These are phyloP conservation scores for Eulemur rufifrons DNA, from an alignment of 2,113 vertebrate genomes.

Conservation along the genomic window DNA sequence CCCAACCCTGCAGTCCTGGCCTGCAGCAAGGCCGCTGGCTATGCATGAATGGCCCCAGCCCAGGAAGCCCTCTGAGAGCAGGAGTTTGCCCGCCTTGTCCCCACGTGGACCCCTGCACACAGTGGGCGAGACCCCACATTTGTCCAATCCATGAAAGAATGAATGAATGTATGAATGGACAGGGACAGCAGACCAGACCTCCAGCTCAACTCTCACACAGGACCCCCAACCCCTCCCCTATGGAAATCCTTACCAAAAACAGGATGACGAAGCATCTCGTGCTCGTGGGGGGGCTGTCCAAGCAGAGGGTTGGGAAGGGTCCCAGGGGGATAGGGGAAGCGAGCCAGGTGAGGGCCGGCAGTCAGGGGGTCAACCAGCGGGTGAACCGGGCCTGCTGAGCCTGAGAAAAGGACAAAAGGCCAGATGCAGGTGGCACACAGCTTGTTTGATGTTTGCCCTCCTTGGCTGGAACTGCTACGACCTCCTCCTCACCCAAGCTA, in stretches of 20 bases:
- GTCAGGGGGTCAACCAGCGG: conserved; percentile 92
- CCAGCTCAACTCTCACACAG: rapidly evolving
- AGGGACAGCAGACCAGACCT: not conserved
- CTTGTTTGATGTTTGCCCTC: rapidly evolving
- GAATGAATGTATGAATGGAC: rapidly evolving
- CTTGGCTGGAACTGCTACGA: rapidly evolving
- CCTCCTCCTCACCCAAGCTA: not conserved
- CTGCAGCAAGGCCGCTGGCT: not conserved
- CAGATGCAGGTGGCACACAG: not conserved
- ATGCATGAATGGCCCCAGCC: rapidly evolving
- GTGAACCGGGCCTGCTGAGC: conserved; percentile 94
- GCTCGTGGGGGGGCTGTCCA: conserved; percentile 95
- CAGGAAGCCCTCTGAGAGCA: not conserved
- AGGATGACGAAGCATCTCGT: conserved; percentile 98
- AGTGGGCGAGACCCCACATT: not conserved
- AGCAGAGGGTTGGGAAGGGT: conserved; percentile 96
- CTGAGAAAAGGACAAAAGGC: conserved; percentile 73
- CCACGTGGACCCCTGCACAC: not conserved
- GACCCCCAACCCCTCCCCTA: no score
- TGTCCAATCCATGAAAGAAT: not conserved
- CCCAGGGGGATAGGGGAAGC: conserved; percentile 96
- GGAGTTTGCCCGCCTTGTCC: no score
- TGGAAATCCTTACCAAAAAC: conserved; percentile 91
- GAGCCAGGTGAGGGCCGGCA: conserved; percentile 95
- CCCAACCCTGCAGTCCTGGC: not conserved